Evolutionary conservation across 2,888 invertebrate species (phyloP), one percentile per base, ranked within the genome.

Genomic region (Empis stercorea): DNA sequence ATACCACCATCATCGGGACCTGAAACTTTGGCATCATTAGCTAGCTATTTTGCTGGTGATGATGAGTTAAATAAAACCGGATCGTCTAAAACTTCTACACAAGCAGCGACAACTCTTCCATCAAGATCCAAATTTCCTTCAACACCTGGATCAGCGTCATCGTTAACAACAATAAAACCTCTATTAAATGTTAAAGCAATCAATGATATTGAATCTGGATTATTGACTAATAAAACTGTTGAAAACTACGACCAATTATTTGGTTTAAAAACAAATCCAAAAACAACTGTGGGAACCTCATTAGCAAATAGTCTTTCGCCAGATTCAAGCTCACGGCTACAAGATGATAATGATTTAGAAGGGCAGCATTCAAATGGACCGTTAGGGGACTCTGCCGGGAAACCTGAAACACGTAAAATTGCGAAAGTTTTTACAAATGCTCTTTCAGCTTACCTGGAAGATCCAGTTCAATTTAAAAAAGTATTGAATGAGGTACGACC

Each of bases 371-470:
- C 81, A 57, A 75, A 78, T 58, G 76, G 78, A 17, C 77, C 80
- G 0, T 63, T 82, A 7, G 75, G 77, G 30, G 74, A 68, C 46
- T 62, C 63, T 57, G 70, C 60, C 4, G 62, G 61, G 56, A 60
- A 66, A 52, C 75, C 84, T n/a, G 75, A 81, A 65, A 76, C 87
- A 0, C 74, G 87, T 45, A 84, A 87, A 64, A 65, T 88, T 5
- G 88, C 88, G 1, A 83, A 85, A 66, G 84, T 88, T 4, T 89
- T 89, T 57, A 87, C 87, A 1, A 80, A 86, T 59, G 88, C 87
- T 0, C 66, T 89, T 14, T 83, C 85, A 2, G 85, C 84, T 1
- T 89, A 88, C 56, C 71, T 89, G 5, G 82, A 87, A 64, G 83
- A 88, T 64, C 88, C 88, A 1, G 80, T 81, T n/a, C 80, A 80